Conservation (phyloP, 2,888 invertebrate species). For the Heliconius sara region DNA sequence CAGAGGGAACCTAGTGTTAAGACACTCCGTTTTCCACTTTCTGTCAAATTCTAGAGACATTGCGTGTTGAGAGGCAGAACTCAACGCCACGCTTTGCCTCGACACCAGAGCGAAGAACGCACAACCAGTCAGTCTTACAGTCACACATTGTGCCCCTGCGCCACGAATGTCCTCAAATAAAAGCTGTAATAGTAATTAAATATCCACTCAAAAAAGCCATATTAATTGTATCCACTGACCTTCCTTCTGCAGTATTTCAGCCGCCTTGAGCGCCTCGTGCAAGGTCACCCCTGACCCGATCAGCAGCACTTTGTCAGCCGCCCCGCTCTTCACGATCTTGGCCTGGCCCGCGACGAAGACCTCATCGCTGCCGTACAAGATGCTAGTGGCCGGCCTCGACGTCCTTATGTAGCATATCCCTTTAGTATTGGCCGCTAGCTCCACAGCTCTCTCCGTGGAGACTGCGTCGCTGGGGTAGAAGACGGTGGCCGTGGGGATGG, state of each 20-base stretch:
- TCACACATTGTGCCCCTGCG: no score
- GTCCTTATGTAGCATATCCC: conserved; percentile 98
- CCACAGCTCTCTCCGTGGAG: conserved; percentile 95
- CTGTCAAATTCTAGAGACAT: no score
- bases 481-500: conserved; percentile 91
- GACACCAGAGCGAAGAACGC: no score
- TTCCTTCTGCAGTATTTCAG: conserved; percentile 87
- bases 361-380: conserved; percentile 94
- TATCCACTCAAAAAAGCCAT: no score
- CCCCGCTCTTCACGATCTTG: conserved; percentile 90
- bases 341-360: conserved; percentile 91
- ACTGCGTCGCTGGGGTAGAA: conserved; percentile 97
- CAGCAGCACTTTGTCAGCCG: conserved; percentile 91
- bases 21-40: no score
- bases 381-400: conserved; percentile 94
- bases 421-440: conserved; percentile 96
- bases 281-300: conserved; percentile 98
- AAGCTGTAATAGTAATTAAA: no score
- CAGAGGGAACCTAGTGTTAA: no score
- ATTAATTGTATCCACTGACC: conserved; percentile 36
- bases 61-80: no score
- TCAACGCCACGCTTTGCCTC: no score
- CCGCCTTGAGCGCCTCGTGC: conserved; percentile 94
- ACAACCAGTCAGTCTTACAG: no score
- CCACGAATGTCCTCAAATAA: no score